Evolutionary conservation across 1,140 invertebrate species (phyloP).

Genomic region (Telenomus remus): DNA sequence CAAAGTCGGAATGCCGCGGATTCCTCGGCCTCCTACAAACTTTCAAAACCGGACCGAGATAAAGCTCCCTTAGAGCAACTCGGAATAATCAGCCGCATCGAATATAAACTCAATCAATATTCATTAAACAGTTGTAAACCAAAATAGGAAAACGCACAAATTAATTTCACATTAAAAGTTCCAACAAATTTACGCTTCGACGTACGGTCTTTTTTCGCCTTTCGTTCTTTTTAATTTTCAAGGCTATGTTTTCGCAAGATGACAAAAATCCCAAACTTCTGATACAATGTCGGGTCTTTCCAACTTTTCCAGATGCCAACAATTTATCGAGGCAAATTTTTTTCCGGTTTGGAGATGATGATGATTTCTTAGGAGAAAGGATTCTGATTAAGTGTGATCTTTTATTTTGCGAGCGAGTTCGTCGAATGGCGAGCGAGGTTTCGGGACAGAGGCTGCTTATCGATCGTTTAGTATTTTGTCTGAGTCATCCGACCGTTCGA

Average conservation of each 20-base stretch:
- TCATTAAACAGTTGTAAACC: conserved; percentile 51
- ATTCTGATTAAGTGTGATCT: background rate
- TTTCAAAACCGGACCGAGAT: conserved; percentile 43
- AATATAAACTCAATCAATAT: conserved; percentile 49
- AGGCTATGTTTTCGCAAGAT: conserved; percentile 18
- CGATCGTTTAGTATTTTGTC: conserved; percentile 29
- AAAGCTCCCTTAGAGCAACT: conserved; percentile 46
- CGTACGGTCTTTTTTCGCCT: too few species aligned
- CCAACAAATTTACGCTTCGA: too few species aligned
- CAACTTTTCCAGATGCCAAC: too few species aligned
- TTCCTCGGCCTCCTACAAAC: conserved; percentile 37
- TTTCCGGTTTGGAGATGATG: too few species aligned
- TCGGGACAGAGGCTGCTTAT: conserved; percentile 25
- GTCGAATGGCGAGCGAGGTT: background rate
- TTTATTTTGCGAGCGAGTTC: conserved; percentile 2
- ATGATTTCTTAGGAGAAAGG: too few species aligned
- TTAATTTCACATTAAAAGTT: conserved; percentile 27
- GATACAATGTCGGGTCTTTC: too few species aligned
- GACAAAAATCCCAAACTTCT: too few species aligned
- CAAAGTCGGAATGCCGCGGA: conserved; percentile 29
- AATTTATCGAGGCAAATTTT: too few species aligned
- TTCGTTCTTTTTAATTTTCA: conserved; percentile 10
- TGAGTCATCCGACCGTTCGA: conserved; percentile 42
- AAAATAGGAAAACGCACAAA: conserved; percentile 38
- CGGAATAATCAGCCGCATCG: conserved; percentile 41